Conservation (phyloP, 23 tunicate species). For the Oikopleura albicans region DNA sequence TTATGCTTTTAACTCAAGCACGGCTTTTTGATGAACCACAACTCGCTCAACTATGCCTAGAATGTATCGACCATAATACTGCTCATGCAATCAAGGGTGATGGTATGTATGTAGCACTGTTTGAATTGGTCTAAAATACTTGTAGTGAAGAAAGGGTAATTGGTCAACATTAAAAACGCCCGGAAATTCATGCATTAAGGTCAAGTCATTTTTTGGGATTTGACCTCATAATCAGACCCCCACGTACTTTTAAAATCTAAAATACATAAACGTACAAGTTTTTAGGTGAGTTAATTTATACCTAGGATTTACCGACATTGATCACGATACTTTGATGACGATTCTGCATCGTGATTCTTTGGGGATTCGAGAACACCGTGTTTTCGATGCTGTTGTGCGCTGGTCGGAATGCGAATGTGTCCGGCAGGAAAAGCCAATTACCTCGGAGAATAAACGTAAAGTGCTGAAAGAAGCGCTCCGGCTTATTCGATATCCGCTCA, state of each 20-base stretch:
- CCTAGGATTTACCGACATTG: conserved; percentile 86
- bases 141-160: too few relatives aligned
- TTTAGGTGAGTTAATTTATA: too few relatives aligned
- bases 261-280: too few relatives aligned
- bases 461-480: conserved; percentile 42
- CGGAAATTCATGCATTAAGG: too few relatives aligned
- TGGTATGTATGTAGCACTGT: conserved; percentile 23
- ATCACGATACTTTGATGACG: conserved; percentile 38
- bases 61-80: conserved; percentile 80
- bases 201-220: too few relatives aligned
- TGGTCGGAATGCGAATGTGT: conserved; percentile 78
- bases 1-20: conserved; percentile 78
- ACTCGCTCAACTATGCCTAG: conserved; percentile 58
- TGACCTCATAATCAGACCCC: too few relatives aligned
- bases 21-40: conserved; percentile 89
- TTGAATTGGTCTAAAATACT: too few relatives aligned
- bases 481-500: conserved; percentile 58
- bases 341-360: conserved; percentile 70
- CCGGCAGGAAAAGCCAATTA: conserved; percentile 38
- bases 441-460: conserved; percentile 50
- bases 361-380: conserved; percentile 37
- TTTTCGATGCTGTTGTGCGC: conserved; percentile 47
- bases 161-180: too few relatives aligned
- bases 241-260: too few relatives aligned
- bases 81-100: conserved; percentile 66